Base-by-base conservation (phyloP, 2,888 invertebrate genomes). In the Ectobius pallidus region DNA sequence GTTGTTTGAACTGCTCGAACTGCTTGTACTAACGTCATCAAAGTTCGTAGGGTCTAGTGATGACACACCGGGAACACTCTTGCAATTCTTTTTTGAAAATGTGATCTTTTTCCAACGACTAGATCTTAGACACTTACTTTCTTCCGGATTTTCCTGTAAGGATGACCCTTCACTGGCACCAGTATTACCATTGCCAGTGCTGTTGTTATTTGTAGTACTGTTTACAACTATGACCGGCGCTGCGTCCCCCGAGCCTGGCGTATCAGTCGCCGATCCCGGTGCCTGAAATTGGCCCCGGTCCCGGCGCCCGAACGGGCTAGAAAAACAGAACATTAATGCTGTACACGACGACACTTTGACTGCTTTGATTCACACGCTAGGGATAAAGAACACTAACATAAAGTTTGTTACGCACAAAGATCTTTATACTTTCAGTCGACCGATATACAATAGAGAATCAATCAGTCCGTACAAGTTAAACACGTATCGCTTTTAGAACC, bases 261-360 rank as follows among this genome's bases (percentile, higher is more conserved):
- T 77, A 86, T 85, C 62, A 87, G 81, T 18, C 87, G 84, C 2
- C 86, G 84, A 61, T 86, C 86, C 44, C 86, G 84, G 82, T 87
- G 83, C 78, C 87, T 80, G 70, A n/a, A 32, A 61, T 18, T 52
- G 61, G 70, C 70, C 18, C 86, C 83, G 76, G 86, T 85, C 42
- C 85, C 86, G 1, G 85, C 85, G 76, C 84, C 85, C 80, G 73
- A 83, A 83, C 67, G 83, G 82, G 74, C 82, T 82, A 77, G 83
- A 82, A 75, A 83, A 83, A 77, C 83, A 83, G 76, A 83, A 83
- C 83, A 83, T 83, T 25, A 74, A 70, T 25, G 74, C 74, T 55
- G 67, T 55, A 39, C 71, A 72, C 67, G 63, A 65, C 70, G 71
- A 72, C 71, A 72, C 71, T 72, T 72, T 72, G 71, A 44, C 30